Evolutionary conservation across 2,797 vertebrate species (phyloP).

Genomic region (Martes flavigula): DNA sequence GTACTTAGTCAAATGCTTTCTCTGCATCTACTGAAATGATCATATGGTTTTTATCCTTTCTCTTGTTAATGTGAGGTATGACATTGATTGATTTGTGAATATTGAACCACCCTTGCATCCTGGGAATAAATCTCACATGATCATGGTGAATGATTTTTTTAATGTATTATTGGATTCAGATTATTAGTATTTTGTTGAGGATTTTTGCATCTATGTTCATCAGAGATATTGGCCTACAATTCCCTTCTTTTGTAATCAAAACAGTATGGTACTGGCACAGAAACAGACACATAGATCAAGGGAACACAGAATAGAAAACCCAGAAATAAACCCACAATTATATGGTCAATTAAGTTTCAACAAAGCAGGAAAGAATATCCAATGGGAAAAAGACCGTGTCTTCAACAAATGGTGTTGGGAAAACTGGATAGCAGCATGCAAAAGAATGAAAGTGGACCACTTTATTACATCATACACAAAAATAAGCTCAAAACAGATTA

Average conservation of each 20-base stretch:
- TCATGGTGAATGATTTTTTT: background rate
- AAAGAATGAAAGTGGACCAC: too few species aligned
- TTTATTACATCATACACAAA: too few species aligned
- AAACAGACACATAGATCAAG: too few species aligned
- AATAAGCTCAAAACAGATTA: too few species aligned
- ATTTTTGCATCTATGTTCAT: background rate
- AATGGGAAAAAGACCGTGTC: too few species aligned
- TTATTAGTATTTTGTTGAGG: background rate
- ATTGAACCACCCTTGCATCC: background rate
- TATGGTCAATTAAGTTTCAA: too few species aligned
- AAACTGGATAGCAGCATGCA: too few species aligned
- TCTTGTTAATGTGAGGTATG: background rate
- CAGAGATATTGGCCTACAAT: background rate
- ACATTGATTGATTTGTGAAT: background rate
- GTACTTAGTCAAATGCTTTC: background rate
- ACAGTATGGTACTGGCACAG: background rate
- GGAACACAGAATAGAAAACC: too few species aligned
- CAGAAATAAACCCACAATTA: too few species aligned
- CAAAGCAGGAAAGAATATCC: too few species aligned
- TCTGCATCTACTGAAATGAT: background rate
- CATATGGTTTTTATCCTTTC: background rate
- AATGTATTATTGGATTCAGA: background rate
- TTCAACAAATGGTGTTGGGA: too few species aligned
- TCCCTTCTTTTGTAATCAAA: background rate
- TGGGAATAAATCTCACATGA: background rate